These are phyloP conservation scores for Dysidea cf. avara DNA, from an alignment of 37 sponge, comb jelly and placozoan species.

Conservation along the genomic window DNA sequence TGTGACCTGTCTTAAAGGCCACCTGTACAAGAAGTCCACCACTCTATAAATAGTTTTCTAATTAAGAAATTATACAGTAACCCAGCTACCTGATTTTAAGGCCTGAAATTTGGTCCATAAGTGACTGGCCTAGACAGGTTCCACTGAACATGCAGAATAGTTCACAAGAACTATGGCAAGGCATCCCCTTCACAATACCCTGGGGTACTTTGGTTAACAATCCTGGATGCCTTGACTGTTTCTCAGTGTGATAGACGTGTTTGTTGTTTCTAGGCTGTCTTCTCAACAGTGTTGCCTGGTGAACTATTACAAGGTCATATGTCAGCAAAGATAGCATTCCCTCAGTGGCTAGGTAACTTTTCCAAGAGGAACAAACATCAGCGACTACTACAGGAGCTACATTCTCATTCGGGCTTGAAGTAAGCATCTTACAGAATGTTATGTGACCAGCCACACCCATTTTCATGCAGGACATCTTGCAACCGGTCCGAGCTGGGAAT, in stretches of 20 bases:
- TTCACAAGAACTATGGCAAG: no score
- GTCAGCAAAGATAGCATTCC: constrained; percentile 76
- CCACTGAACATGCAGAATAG: no score
- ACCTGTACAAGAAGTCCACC: no score
- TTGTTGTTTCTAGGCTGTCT: constrained; percentile 59
- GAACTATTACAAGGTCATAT: constrained; percentile 70
- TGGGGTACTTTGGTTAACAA: not conserved
- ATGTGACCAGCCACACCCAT: no score
- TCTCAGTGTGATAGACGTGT: no score
- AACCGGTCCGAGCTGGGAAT: constrained; percentile 78
- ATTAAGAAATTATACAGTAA: no score
- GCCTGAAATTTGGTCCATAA: no score
- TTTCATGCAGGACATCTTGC: constrained; percentile 51
- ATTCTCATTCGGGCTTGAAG: constrained; percentile 67
- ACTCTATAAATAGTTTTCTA: no score
- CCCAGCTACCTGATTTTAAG: no score
- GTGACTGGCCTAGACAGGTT: no score
- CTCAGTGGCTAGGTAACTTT: constrained; percentile 88
- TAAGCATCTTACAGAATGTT: constrained; percentile 22
- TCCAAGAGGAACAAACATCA: constrained; percentile 65
- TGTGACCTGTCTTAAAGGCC: no score
- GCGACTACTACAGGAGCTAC: constrained; percentile 71
- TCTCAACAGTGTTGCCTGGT: constrained; percentile 89
- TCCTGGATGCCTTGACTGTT: not conserved
- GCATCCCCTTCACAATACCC: not conserved